A percentile compares a stretch with the other conserved stretches of the same genome.
These are phyloP conservation scores for Dichetophora obliterata DNA, from an alignment of 2,888 invertebrate genomes.

Conservation along the genomic window DNA sequence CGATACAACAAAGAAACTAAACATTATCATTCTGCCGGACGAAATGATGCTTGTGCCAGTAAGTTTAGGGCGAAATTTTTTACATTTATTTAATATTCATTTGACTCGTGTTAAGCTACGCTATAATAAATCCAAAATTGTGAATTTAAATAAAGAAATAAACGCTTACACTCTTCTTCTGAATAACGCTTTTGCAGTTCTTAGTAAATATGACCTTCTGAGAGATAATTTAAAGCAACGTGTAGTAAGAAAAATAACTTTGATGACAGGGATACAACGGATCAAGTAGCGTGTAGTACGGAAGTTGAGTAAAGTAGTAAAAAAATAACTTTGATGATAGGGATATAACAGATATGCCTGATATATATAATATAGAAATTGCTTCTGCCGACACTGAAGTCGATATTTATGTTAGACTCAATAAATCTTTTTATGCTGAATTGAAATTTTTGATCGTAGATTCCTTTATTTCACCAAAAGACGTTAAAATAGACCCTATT, in stretches of 20 bases:
- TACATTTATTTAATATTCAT: conserved; percentile 33
- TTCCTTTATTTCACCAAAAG: neutral
- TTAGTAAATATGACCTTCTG: neutral
- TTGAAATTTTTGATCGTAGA: neutral
- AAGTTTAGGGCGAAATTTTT: conserved; percentile 36
- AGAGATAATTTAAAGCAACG: too few relatives aligned
- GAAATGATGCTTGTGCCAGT: conserved; percentile 35
- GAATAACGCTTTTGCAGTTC: neutral
- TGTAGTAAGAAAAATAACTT: too few relatives aligned
- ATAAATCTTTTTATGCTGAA: too few relatives aligned
- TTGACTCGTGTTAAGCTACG: neutral
- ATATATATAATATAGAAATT: conserved; percentile 11
- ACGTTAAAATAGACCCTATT: conserved; percentile 3
- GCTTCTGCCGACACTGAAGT: too few relatives aligned
- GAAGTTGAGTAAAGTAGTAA: too few relatives aligned
- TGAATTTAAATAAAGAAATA: neutral
- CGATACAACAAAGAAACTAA: conserved; percentile 10
- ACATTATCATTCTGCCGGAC: conserved; percentile 36
- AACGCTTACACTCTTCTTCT: neutral
- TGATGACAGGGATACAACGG: too few relatives aligned
- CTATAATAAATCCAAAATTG: neutral
- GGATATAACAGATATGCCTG: neutral
- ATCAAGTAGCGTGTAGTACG: too few relatives aligned
- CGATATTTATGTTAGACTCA: too few relatives aligned
- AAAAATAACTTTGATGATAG: too few relatives aligned